Evolutionary conservation across 1,140 invertebrate species (phyloP), one percentile per base, ranked within the genome.

Genomic region (Diabrotica undecimpunctata): DNA sequence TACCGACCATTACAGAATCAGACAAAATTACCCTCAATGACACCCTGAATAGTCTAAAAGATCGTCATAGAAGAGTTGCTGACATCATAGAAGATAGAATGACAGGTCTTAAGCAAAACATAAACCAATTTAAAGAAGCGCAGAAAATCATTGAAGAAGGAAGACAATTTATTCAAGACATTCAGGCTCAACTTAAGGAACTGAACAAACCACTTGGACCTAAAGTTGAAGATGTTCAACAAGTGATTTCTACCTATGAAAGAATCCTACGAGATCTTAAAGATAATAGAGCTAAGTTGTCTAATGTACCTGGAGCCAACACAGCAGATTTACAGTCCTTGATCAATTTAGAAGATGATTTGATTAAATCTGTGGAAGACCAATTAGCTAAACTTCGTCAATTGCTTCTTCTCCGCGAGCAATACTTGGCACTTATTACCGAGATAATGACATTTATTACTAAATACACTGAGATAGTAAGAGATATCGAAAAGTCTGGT

Each of bases 401-500:
- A 69, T 80, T 94, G 0, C 74, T 96, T 3, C 74, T 92, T 0
- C 75, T 95, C 0, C 84, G 94, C 39, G 93, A 97, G 78, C 93
- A 96, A 71, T 97, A 92, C 75, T 87, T 93, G 54, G 87, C 89
- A 1, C 78, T 96, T 6, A 87, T 95, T 35, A 89, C 89, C 52
- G 93, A 96, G 78, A 94, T 97, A 54, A 88, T 90, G 72, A 89
- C 88, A 6, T 93, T 95, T 68, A 90, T 96, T 36, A 85, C 88
- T 25, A 93, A 94, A 74, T 95, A 95, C 74, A 92, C 91, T 0
- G 89, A 93, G 74, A 85, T 95, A 8, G 88, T 96, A 0, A 84
- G 87, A 12, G 90, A 93, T 66, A 91, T 96, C 67, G 92, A 96
- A 74, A 90, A 88, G 73, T 86, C 87, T 2, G 89, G 89, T 38